phyloP scores from a whole-genome alignment of 53 echinoderm and acorn worm species.

The Antedon mediterranea region DNA sequence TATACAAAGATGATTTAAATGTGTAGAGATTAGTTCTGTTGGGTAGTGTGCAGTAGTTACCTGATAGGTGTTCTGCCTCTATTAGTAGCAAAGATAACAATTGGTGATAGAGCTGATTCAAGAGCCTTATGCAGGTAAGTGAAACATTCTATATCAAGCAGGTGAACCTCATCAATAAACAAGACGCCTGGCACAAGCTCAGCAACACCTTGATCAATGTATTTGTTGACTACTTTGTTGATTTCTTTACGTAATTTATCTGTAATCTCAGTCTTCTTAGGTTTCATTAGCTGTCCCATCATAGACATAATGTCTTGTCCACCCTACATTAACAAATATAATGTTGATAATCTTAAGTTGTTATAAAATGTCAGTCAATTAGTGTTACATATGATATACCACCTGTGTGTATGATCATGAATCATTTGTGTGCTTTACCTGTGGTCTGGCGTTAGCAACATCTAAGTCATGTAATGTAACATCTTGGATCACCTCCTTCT shows the following conservation, averaged over 20 bases:
- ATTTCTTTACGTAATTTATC: conserved; percentile 97
- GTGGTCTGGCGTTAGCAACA: conserved; percentile 94
- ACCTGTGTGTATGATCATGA: no score
- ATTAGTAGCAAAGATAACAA: conserved; percentile 96
- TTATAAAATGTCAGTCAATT: neutral
- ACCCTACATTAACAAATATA: conserved; percentile 31
- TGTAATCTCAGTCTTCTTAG: conserved; percentile 99
- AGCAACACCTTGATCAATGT: conserved; percentile 98
- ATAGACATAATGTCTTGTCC: conserved; percentile 98
- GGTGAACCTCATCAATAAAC: conserved; percentile 95
- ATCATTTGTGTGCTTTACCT: conserved; percentile 47
- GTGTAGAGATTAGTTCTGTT: neutral
- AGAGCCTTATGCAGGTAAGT: conserved; percentile 91
- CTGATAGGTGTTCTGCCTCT: conserved; percentile 91
- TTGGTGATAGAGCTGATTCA: conserved; percentile 89
- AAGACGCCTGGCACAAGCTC: conserved; percentile 93
- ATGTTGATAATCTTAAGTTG: neutral
- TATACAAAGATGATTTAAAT: neutral
- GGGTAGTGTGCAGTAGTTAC: conserved; percentile 12
- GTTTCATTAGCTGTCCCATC: conserved; percentile 99
- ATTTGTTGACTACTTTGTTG: conserved; percentile 99
- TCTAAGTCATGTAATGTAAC: conserved; percentile 95
- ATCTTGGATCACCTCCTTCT: conserved; percentile 98
- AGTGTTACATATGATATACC: no score
- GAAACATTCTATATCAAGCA: conserved; percentile 99